phyloP scores from a whole-genome alignment of 2,888 invertebrate species.

The Sacculina carcini region DNA sequence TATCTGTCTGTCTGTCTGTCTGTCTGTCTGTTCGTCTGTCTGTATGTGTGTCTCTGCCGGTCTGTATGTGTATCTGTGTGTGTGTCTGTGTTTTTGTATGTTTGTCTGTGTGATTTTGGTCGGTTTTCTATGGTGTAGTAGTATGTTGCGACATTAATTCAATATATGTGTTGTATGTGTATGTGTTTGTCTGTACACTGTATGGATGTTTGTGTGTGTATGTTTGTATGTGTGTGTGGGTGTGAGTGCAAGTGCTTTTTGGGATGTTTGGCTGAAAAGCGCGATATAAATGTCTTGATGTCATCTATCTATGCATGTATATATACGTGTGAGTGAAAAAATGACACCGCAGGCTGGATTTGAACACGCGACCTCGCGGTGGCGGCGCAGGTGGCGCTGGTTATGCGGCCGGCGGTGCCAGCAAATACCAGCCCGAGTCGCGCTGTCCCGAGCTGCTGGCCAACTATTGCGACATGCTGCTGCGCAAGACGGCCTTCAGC shows the following conservation, averaged over 20 bases:
- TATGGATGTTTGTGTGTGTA: too few species aligned
- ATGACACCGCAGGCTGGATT: slow-evolving; percentile 1
- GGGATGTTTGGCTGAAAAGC: too few species aligned
- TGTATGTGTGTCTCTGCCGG: too few species aligned
- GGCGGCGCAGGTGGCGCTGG: too few species aligned
- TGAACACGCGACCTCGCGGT: slow-evolving; percentile 9
- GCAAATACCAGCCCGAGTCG: slow-evolving; percentile 48
- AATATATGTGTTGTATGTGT: background rate
- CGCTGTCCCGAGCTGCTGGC: slow-evolving; percentile 96
- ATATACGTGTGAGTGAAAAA: too few species aligned
- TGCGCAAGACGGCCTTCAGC: slow-evolving; percentile 82
- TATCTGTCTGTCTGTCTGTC: too few species aligned
- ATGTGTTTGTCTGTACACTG: slow-evolving; percentile 1
- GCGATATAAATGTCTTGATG: too few species aligned
- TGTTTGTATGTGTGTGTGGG: too few species aligned
- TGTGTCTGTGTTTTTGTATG: background rate
- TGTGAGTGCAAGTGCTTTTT: too few species aligned
- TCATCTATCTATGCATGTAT: too few species aligned
- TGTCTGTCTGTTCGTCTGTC: too few species aligned
- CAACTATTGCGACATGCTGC: slow-evolving; percentile 97
- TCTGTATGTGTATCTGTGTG: background rate
- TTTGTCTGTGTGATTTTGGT: background rate
- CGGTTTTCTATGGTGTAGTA: background rate
- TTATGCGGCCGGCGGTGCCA: slow-evolving; percentile 14
- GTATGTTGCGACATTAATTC: background rate